Conservation (phyloP, 1,140 invertebrate genomes). For the Drosophila ambigua region DNA sequence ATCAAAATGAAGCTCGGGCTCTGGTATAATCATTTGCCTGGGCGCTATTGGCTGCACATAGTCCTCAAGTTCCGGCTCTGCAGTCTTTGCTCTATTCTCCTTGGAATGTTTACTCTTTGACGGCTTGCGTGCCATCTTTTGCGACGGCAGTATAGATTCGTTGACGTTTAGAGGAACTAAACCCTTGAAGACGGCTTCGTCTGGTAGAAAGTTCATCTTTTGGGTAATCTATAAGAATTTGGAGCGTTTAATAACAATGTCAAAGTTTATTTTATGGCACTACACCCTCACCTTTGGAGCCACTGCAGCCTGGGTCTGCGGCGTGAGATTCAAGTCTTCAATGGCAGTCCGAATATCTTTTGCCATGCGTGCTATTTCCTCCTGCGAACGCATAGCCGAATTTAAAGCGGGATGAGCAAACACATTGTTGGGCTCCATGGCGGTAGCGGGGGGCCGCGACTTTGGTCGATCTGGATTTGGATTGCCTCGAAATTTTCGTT, state of each 20-base stretch:
- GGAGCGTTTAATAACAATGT: background rate
- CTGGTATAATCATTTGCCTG: constrained; percentile 24
- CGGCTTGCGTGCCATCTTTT: background rate
- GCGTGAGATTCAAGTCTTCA: constrained; percentile 10
- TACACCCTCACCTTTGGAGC: constrained; percentile 42
- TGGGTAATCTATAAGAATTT: constrained; percentile 36
- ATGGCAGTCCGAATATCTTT: background rate
- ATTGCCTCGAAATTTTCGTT: constrained; percentile 15
- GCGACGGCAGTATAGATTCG: constrained; percentile 41
- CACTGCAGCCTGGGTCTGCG: constrained; percentile 27
- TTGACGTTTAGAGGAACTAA: constrained; percentile 59
- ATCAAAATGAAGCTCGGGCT: constrained; percentile 38
- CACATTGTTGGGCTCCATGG: constrained; percentile 19
- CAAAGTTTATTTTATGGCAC: no score
- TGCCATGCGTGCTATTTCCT: constrained; percentile 18
- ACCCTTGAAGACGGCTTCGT: constrained; percentile 36
- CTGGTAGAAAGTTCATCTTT: constrained; percentile 56
- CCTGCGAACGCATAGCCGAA: constrained; percentile 34
- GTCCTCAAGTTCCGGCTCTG: constrained; percentile 45
- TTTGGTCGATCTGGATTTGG: background rate
- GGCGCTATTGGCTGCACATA: constrained; percentile 43
- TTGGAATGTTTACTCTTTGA: background rate
- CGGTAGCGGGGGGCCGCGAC: constrained; percentile 3
- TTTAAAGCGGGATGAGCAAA: constrained; percentile 47
- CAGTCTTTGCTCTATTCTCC: background rate